Percentiles rank a stretch among this genome's conserved stretches.
These are phyloP conservation scores for Halocynthia aurantium DNA, from an alignment of 23 tunicate species.

Conservation along the genomic window DNA sequence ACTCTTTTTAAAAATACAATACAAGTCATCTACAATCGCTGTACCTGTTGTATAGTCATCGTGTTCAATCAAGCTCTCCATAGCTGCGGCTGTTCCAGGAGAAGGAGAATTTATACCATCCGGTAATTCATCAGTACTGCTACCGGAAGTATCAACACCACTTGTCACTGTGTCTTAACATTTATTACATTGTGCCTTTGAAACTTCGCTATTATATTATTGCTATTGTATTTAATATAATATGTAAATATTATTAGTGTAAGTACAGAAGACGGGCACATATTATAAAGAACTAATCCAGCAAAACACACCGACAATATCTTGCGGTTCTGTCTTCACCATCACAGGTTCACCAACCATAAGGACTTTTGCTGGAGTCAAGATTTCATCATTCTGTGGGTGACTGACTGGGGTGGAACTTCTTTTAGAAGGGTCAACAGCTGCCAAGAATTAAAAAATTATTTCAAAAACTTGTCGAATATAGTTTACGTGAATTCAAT, in stretches of 20 bases:
- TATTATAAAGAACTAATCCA: too few species aligned
- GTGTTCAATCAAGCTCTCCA: conserved; percentile 21
- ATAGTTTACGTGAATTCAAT: too few species aligned
- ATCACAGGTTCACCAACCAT: conserved; percentile 28
- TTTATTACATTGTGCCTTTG: neutral
- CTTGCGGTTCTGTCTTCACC: conserved; percentile 16
- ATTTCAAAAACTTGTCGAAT: neutral
- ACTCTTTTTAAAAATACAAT: too few species aligned
- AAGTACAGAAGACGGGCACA: too few species aligned
- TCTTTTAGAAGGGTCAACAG: conserved; percentile 9
- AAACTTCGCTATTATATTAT: too few species aligned
- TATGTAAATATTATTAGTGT: too few species aligned
- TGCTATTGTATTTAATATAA: too few species aligned
- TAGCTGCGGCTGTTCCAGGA: conserved; percentile 27
- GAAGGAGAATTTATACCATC: conserved; percentile 15
- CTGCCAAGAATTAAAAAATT: neutral
- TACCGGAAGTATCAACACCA: conserved; percentile 10
- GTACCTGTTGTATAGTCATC: conserved; percentile 19
- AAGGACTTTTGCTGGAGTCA: conserved; percentile 25
- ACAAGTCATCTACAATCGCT: neutral
- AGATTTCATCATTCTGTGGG: neutral
- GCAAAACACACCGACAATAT: neutral
- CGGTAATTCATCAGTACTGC: conserved; percentile 18
- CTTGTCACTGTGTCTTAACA: neutral
- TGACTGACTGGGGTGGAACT: neutral